Conservation (phyloP, 2,888 invertebrate genomes). For the Thumatha senex region DNA sequence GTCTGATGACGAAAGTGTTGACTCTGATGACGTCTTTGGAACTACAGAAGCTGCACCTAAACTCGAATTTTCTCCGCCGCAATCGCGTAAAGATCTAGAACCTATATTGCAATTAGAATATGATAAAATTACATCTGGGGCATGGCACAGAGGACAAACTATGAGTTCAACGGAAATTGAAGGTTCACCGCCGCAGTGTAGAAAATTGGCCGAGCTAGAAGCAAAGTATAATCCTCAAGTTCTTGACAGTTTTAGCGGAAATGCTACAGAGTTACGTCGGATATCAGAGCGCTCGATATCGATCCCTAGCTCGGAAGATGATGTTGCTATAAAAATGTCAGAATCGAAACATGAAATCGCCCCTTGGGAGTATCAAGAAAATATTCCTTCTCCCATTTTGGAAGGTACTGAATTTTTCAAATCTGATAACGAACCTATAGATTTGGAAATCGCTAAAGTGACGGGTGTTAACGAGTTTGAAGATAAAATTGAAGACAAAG, state of each 20-base stretch:
- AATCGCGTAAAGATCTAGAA: constrained; percentile 89
- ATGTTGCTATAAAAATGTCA: constrained; percentile 83
- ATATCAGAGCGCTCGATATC: constrained; percentile 90
- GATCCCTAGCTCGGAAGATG: constrained; percentile 90
- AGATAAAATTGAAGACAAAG: constrained; percentile 58
- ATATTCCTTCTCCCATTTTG: constrained; percentile 85
- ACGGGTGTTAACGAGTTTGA: constrained; percentile 70
- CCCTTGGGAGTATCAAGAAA: constrained; percentile 85
- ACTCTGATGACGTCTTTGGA: constrained; percentile 90
- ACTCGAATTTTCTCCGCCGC: constrained; percentile 89
- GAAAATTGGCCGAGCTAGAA: constrained; percentile 85
- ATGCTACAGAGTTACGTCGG: constrained; percentile 86
- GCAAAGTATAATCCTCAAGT: constrained; percentile 86
- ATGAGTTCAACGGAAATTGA: constrained; percentile 92
- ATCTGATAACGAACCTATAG: constrained; percentile 83
- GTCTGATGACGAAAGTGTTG: constrained; percentile 89
- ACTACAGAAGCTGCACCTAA: constrained; percentile 89
- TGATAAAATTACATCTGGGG: constrained; percentile 86
- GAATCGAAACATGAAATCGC: constrained; percentile 83
- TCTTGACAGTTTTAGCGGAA: constrained; percentile 85
- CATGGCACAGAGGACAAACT: constrained; percentile 87
- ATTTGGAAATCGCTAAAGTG: constrained; percentile 82
- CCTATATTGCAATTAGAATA: constrained; percentile 89
- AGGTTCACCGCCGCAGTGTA: constrained; percentile 89
- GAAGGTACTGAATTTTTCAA: constrained; percentile 85